Conservation (phyloP, 2,797 vertebrate species). For the Neopelma chrysocephalum region DNA sequence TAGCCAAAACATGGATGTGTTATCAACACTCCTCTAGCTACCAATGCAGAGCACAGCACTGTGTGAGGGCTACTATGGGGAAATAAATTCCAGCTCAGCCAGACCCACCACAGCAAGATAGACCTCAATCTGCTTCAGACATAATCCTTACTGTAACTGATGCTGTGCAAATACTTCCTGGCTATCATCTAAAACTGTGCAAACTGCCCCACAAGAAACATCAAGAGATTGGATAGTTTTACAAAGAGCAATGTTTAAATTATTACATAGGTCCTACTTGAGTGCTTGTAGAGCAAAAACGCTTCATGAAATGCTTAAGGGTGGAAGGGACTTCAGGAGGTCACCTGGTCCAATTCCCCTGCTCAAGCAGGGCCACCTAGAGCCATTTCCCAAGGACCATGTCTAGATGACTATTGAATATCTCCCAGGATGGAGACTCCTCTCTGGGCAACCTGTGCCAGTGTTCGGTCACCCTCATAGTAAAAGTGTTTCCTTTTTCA, state of each 20-base stretch:
- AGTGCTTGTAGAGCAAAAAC: not conserved
- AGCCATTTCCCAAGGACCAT: accelerated
- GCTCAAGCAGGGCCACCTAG: not conserved
- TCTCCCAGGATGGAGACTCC: not conserved
- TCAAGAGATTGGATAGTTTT: not conserved
- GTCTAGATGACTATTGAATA: not conserved
- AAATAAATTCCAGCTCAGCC: too few relatives aligned
- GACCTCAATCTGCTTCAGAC: not conserved
- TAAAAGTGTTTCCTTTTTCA: not conserved
- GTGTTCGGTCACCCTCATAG: accelerated
- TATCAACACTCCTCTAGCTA: too few relatives aligned
- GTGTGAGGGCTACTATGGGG: too few relatives aligned
- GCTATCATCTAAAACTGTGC: not conserved
- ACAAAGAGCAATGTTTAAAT: not conserved
- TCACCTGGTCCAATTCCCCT: not conserved
- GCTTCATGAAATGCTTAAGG: not conserved
- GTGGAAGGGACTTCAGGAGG: not conserved
- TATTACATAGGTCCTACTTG: not conserved
- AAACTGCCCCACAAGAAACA: not conserved
- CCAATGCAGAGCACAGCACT: too few relatives aligned
- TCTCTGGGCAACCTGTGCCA: not conserved
- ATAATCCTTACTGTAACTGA: not conserved
- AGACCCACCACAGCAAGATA: not conserved
- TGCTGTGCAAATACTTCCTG: not conserved
- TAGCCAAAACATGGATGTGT: too few relatives aligned